These are phyloP conservation scores for Drosophila differens DNA, from an alignment of 2,888 invertebrate species.

Conservation along the genomic window DNA sequence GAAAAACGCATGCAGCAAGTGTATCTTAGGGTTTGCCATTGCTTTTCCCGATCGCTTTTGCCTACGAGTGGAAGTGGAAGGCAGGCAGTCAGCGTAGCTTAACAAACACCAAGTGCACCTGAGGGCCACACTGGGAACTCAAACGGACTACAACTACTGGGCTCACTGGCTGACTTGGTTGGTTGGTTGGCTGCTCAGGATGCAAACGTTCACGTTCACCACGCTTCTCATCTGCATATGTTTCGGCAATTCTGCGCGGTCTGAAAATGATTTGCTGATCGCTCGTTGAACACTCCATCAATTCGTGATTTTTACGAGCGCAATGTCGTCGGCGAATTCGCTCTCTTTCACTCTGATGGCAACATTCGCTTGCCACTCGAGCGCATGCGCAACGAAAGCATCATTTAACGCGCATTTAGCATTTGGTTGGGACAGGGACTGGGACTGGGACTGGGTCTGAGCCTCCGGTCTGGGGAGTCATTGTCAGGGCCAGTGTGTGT, in stretches of 20 bases:
- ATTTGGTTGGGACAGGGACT: constrained; percentile 44
- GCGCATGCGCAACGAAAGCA: constrained; percentile 80
- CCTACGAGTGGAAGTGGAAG: constrained; percentile 28
- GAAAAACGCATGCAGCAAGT: constrained; percentile 7
- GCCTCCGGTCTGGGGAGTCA: constrained; percentile 44
- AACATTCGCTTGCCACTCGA: constrained; percentile 44
- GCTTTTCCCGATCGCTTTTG: constrained; percentile 15
- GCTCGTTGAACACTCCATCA: constrained; percentile 84
- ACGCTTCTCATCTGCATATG: constrained; percentile 76
- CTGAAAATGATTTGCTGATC: constrained; percentile 84
- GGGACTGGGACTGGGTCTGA: constrained; percentile 9
- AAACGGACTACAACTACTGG: constrained; percentile 37
- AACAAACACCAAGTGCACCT: constrained; percentile 69
- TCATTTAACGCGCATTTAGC: constrained; percentile 81
- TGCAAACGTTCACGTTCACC: constrained; percentile 52
- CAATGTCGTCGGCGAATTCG: constrained; percentile 71
- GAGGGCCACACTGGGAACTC: constrained; percentile 63
- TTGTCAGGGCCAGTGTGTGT: constrained; percentile 49
- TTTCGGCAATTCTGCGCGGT: constrained; percentile 77
- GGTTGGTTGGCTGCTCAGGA: constrained; percentile 51
- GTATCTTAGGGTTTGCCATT: constrained; percentile 17
- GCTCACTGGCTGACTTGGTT: constrained; percentile 11
- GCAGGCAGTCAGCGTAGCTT: constrained; percentile 38
- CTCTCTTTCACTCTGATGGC: constrained; percentile 32
- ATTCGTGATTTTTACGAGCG: constrained; percentile 85